Evolutionary conservation across 2,113 vertebrate genomes (phyloP).

Genomic region (Cariama cristata): DNA sequence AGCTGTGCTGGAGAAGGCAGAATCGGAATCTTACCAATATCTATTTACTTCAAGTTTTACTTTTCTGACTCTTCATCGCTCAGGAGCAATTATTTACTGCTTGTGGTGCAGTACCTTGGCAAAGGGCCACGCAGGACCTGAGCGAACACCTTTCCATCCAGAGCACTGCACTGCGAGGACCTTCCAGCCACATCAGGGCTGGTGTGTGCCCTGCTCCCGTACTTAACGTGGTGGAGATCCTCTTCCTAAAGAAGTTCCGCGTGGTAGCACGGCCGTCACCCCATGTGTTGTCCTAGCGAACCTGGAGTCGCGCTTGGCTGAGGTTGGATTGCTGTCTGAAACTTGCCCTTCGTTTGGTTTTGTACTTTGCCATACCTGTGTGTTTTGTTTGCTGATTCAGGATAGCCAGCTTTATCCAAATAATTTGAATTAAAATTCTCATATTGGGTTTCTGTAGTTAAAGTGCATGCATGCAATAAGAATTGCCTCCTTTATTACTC

Average conservation of each 20-base stretch:
- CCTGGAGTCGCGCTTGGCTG: not conserved
- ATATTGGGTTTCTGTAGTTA: not conserved
- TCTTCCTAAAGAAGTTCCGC: not conserved
- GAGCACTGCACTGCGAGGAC: not conserved
- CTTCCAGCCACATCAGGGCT: not conserved
- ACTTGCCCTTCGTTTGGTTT: not conserved
- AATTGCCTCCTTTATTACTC: not conserved
- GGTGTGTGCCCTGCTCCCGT: rapidly evolving
- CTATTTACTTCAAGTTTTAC: not conserved
- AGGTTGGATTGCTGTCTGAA: not conserved
- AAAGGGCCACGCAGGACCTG: not conserved
- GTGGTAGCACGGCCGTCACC: not conserved
- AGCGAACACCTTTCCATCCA: not conserved
- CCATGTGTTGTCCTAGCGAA: rapidly evolving
- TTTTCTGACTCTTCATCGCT: not conserved
- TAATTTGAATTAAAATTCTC: not conserved
- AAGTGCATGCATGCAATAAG: not conserved
- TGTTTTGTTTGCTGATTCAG: not conserved
- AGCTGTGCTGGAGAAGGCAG: not conserved
- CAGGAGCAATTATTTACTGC: not conserved
- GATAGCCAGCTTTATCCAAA: not conserved
- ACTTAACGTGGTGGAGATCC: rapidly evolving
- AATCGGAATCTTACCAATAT: not conserved
- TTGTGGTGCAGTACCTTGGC: not conserved
- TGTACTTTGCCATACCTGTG: not conserved